phyloP scores from a whole-genome alignment of 2,113 vertebrate species.

The Isurus oxyrinchus region DNA sequence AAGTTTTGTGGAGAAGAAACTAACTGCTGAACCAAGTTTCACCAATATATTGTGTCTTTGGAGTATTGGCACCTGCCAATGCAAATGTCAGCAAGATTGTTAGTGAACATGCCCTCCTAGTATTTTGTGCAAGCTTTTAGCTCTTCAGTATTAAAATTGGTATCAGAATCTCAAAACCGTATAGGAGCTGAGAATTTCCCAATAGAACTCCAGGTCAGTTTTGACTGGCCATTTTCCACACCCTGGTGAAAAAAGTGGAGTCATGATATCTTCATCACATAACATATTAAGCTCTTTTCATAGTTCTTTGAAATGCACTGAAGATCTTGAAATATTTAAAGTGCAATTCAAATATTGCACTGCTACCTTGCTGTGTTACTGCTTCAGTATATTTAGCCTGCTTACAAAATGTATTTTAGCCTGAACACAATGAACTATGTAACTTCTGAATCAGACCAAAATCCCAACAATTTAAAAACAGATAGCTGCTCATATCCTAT shows the following conservation, averaged over 20 bases:
- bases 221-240: neutral
- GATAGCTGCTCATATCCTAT: neutral
- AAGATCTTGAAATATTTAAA: neutral
- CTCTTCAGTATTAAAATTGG: neutral
- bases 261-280: neutral
- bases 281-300: neutral
- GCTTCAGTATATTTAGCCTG: neutral
- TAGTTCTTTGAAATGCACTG: neutral
- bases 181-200: neutral
- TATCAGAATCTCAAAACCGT: neutral
- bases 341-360: neutral
- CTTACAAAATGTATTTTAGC: neutral
- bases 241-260: neutral
- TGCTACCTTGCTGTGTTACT: neutral
- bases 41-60: neutral
- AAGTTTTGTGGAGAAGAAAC: neutral
- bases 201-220: neutral
- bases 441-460: neutral
- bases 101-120: neutral
- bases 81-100: neutral
- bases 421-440: neutral
- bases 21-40: neutral
- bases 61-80: neutral
- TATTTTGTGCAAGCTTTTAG: neutral
- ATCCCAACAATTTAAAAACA: neutral